Base-by-base conservation (phyloP, 2,113 vertebrate genomes). In the Prietella phreatophila region DNA sequence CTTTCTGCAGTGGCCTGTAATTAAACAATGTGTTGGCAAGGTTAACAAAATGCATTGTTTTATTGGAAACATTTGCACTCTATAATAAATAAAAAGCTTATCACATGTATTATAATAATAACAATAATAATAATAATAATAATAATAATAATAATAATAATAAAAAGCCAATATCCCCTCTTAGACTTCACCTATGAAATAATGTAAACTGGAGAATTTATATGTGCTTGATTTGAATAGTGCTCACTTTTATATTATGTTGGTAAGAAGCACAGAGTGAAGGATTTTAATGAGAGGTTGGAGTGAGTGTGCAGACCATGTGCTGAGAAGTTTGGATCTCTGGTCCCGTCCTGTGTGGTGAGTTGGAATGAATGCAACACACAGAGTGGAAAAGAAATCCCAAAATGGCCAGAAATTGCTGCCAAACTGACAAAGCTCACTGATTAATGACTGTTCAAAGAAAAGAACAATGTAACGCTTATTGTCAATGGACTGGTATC, bases 1-100 rank as follows among this genome's bases (percentile, higher is more conserved):
- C 81, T 86, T 50, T 71, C 9, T 86, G 61, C 15, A 87, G 69
- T 71, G 78, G 65, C 88, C 92, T 94, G 89, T 94, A 94, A 94
- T 94, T 92, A 93, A 87, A 36, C 25, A 79, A 91, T 58, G 86
- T 88, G 90, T 73, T 92, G 92, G 91, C 60, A 53, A 36, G 75
- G 61, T 42, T 25, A 27, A 78, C 65, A 75, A 85, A 76, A 87
- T 39, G 27, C 86, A 89, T 89, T 92, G 91, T 89, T 90, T n/a
- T 85, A 83, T 85, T 55, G 33, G 88, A 88, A 92, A 82, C 85
- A 91, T 90, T 91, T 91, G 88, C 93, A 93, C 91, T 89, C 85
- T 94, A 88, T 93, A 93, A 94, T 94, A 93, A 85, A 22, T 4
- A 53, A 71, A 80, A 78, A 30, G 67, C 88, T 89, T 85, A 94